phyloP scores from a whole-genome alignment of 1,140 invertebrate genomes.

The Callitettix versicolor region DNA sequence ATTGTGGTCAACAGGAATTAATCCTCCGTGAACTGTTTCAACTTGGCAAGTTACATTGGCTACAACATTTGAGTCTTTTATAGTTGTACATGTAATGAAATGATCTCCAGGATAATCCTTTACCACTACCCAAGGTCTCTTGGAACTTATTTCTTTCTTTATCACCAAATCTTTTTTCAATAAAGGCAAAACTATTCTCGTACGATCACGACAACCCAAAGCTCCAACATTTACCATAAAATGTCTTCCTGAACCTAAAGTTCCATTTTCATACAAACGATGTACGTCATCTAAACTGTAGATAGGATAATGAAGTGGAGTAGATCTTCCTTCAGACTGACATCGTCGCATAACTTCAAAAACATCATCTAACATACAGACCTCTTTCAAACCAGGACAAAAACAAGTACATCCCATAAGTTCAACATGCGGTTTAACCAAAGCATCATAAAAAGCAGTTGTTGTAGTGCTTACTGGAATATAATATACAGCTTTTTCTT shows the following conservation, averaged over 20 bases:
- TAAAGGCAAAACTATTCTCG: constrained; percentile 53
- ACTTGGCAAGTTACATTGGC: constrained; percentile 67
- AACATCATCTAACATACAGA: constrained; percentile 58
- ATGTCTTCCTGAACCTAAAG: constrained; percentile 47
- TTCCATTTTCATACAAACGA: constrained; percentile 54
- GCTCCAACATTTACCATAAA: constrained; percentile 61
- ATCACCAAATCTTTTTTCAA: constrained; percentile 44
- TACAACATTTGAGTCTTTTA: constrained; percentile 60
- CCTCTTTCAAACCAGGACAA: constrained; percentile 57
- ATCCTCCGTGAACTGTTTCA: constrained; percentile 48
- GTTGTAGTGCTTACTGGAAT: constrained; percentile 63
- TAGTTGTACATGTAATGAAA: constrained; percentile 65
- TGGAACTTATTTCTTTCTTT: constrained; percentile 35
- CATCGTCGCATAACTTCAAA: constrained; percentile 56
- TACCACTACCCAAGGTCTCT: constrained; percentile 64
- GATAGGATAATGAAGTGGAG: constrained; percentile 51
- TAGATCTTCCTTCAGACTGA: constrained; percentile 44
- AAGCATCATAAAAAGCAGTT: constrained; percentile 63
- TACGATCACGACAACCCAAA: constrained; percentile 52
- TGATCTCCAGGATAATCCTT: constrained; percentile 60
- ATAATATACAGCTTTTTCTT: constrained; percentile 58
- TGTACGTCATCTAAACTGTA: constrained; percentile 52
- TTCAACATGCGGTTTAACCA: constrained; percentile 68
- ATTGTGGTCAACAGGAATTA: constrained; percentile 53
- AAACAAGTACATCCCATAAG: constrained; percentile 64